Evolutionary conservation across 2,797 vertebrate genomes (phyloP).

Genomic region (Mormyrops attenuatus): DNA sequence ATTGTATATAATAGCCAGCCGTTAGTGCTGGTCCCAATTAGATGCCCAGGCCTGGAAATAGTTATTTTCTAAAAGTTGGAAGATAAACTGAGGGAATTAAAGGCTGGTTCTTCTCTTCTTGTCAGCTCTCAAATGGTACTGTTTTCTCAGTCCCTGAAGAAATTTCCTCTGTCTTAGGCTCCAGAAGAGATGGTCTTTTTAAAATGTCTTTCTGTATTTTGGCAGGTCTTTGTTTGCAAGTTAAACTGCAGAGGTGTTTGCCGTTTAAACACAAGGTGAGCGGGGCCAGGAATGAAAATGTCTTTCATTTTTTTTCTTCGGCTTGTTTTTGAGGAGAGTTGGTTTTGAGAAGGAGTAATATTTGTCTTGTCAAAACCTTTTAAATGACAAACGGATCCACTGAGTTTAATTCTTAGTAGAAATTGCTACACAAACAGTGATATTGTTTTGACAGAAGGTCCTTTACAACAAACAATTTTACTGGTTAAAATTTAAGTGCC

Average conservation of each 20-base stretch:
- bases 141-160: background rate
- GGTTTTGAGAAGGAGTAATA: background rate
- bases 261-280: slow-evolving; percentile 97
- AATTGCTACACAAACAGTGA: background rate
- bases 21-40: background rate
- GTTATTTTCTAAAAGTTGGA: background rate
- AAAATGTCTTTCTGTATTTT: background rate
- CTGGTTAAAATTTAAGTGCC: background rate
- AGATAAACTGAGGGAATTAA: background rate
- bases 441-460: background rate
- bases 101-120: background rate
- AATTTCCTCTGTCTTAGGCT: background rate
- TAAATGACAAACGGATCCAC: background rate
- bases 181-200: background rate
- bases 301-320: background rate
- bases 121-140: background rate
- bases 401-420: background rate
- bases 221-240: slow-evolving; percentile 88
- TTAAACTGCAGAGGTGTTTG: slow-evolving; percentile 90
- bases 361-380: background rate
- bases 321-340: background rate
- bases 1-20: background rate
- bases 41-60: background rate
- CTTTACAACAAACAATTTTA: background rate
- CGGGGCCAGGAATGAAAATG: background rate